phyloP scores from a whole-genome alignment of 2,888 invertebrate species.

The Hirtodrosophila histrioides region DNA sequence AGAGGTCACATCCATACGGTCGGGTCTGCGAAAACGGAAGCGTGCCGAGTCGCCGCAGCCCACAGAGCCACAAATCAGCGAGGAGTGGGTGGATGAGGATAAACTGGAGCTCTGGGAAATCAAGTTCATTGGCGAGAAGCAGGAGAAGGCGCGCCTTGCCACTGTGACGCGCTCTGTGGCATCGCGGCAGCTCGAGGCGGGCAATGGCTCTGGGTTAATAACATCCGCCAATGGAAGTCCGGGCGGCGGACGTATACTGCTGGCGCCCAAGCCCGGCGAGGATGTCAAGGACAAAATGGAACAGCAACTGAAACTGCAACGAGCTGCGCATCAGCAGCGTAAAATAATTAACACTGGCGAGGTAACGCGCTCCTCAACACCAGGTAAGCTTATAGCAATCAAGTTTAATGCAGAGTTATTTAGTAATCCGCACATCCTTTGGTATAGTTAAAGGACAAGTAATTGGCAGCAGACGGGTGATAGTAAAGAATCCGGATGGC shows the following conservation, averaged over 20 bases:
- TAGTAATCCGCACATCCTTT: too few species aligned
- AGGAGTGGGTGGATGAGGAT: conserved; percentile 98
- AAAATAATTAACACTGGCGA: conserved; percentile 86
- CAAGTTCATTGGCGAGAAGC: conserved; percentile 94
- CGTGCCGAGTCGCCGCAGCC: conserved; percentile 97
- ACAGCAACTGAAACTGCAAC: conserved; percentile 93
- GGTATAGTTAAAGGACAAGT: conserved; percentile 72
- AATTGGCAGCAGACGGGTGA: conserved; percentile 83
- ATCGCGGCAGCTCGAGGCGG: conserved; percentile 88
- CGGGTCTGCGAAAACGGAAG: conserved; percentile 96
- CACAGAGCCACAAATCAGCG: conserved; percentile 96
- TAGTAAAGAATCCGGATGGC: conserved; percentile 86
- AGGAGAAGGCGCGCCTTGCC: conserved; percentile 86
- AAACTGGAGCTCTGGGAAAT: conserved; percentile 98
- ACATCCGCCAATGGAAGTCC: conserved; percentile 71
- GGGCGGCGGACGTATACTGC: conserved; percentile 71
- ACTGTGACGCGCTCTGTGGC: conserved; percentile 88
- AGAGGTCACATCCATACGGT: conserved; percentile 97
- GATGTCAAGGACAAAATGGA: conserved; percentile 96
- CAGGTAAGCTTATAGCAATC: conserved; percentile 44
- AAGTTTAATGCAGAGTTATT: neutral
- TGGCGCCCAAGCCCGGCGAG: conserved; percentile 85
- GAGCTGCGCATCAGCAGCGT: conserved; percentile 93
- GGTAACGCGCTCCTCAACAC: conserved; percentile 58
- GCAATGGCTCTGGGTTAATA: conserved; percentile 49